Evolutionary conservation across 2,888 invertebrate species (phyloP), one percentile per base, ranked within the genome.

Genomic region (Disparrhopalites patrizii): DNA sequence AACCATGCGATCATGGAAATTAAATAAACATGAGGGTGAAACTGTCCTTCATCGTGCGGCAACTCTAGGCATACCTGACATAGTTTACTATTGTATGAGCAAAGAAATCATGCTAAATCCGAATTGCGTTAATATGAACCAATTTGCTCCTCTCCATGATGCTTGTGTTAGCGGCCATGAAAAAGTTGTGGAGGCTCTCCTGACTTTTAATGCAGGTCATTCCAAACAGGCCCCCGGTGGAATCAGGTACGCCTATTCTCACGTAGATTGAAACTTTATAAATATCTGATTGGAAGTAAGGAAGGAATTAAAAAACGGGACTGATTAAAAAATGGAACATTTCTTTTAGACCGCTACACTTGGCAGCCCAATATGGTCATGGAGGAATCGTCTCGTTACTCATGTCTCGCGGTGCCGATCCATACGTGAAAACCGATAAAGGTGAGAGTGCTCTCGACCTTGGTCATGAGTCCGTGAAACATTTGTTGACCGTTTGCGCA

Each of bases 1-100:
- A 3, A 51, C 10, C 13, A 51, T 51, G 23, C 23, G 27, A 4
- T 51, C 51, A 13, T 51, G 51, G 51, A 15, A 4, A 20, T 15
- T 51, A 8, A 51, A 51, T 3, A 51, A 51, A 51, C 5, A 4
- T 3, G 51, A 51, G 18, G 51, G 51, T 20, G 51, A 51, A 51
- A 51, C 51, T 3, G 27, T 51, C 5, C 51, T 51, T 51, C 51
- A 51, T 51, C 51, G 51, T 8, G 51, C 51, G 4, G 51, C 51
- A 4, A 51, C 51, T 13, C 27, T 51, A 10, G 51, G 51, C 25
- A 10, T 51, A 8, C 25, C 51, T 3, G 51, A 51, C 7, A 15
- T 51, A 25, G 27, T 27, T 7, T 51, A 3, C 7, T 51, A 51
- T 51, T 51, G 51, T 15, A 25, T 51, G 27, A 51, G 27, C 7